Evolutionary conservation across 1,140 invertebrate genomes (phyloP).

Genomic region (Drosophila leontia): DNA sequence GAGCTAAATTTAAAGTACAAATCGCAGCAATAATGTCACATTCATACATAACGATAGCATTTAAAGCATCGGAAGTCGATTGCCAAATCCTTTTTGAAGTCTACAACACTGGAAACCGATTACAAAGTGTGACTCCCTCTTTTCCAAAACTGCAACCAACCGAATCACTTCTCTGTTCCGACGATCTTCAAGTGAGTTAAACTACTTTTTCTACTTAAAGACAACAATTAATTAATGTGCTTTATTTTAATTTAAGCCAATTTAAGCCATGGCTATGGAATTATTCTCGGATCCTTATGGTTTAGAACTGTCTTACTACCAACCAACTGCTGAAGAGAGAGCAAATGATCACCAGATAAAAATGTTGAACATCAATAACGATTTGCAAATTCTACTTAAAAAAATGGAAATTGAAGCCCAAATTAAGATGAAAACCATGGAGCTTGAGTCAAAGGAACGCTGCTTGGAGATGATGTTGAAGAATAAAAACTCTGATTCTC

Average conservation of each 20-base stretch:
- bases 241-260: no score
- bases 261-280: no score
- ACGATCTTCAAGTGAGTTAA: no score
- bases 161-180: neutral
- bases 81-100: neutral
- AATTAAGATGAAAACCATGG: neutral
- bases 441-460: neutral
- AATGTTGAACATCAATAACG: no score
- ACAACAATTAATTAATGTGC: no score
- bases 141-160: neutral
- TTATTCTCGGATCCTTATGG: no score
- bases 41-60: neutral
- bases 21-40: neutral
- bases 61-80: neutral
- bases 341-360: no score
- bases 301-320: no score
- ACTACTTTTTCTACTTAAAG: no score
- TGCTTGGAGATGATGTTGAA: neutral
- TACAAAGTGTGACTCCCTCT: neutral
- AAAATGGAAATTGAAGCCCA: neutral
- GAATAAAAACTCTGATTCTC: no score
- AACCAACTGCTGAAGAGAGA: no score
- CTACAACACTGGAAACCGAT: neutral
- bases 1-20: conserved; percentile 3
- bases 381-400: neutral